phyloP scores from a whole-genome alignment of 2,113 vertebrate genomes.

The Alosa alosa region DNA sequence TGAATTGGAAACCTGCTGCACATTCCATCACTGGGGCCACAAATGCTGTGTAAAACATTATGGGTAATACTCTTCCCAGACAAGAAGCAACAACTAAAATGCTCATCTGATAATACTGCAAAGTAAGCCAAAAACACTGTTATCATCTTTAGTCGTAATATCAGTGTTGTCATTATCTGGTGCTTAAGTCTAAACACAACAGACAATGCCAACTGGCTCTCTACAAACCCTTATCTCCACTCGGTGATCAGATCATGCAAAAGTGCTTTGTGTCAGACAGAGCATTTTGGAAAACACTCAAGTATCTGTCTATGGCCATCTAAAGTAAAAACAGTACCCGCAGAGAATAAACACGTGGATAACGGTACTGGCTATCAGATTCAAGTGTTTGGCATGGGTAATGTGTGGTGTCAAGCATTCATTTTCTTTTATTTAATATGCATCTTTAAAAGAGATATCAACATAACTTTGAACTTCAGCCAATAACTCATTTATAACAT shows the following conservation, averaged over 20 bases:
- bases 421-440: background rate
- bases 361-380: background rate
- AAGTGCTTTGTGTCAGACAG: background rate
- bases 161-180: background rate
- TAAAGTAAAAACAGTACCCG: background rate
- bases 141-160: background rate
- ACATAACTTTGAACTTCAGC: background rate
- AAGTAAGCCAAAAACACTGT: background rate
- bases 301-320: background rate
- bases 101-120: background rate
- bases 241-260: background rate
- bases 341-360: background rate
- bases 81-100: background rate
- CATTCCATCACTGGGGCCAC: background rate
- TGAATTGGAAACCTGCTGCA: background rate
- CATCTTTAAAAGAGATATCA: background rate
- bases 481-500: too few relatives aligned
- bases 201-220: background rate
- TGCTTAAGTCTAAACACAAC: background rate
- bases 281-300: background rate
- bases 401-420: background rate
- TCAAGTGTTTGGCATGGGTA: background rate
- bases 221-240: background rate
- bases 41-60: background rate
- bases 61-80: background rate